These are phyloP conservation scores for Alaudala cheleensis DNA, from an alignment of 2,113 vertebrate species.

Conservation along the genomic window DNA sequence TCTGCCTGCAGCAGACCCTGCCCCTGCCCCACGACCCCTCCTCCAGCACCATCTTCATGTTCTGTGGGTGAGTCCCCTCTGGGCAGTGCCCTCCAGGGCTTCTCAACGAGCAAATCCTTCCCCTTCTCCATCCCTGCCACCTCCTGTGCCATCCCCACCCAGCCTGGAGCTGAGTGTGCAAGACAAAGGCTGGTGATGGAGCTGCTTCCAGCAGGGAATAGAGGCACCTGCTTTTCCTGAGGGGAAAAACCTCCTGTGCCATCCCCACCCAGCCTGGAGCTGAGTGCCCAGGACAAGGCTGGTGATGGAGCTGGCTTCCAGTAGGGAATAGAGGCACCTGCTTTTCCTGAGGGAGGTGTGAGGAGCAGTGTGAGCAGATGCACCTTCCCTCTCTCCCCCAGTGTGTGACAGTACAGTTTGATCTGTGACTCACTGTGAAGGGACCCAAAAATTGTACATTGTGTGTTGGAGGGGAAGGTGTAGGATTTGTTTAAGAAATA, in stretches of 20 bases:
- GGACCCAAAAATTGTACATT: neutral
- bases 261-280: too few species aligned
- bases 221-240: too few species aligned
- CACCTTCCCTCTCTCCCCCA: neutral
- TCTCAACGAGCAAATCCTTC: neutral
- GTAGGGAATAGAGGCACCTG: neutral
- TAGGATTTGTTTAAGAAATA: conserved; percentile 12
- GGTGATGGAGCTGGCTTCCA: neutral
- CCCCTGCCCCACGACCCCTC: conserved; percentile 86
- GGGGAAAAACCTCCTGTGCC: too few species aligned
- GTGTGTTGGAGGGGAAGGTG: neutral
- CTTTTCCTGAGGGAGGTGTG: neutral
- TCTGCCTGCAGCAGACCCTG: conserved; percentile 94
- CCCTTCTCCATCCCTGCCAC: neutral
- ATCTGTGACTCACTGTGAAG: conserved; percentile 5
- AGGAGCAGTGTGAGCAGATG: conserved; percentile 25
- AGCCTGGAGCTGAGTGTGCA: neutral
- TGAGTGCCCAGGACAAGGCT: too few species aligned
- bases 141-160: neutral
- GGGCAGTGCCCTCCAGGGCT: neutral
- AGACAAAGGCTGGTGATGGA: neutral
- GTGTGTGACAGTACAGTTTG: neutral
- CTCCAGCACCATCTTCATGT: conserved; percentile 96
- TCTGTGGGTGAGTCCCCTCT: conserved; percentile 89
- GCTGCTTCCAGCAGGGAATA: neutral